Conservation (phyloP, 2,888 invertebrate species). For the Diabrotica balteata region DNA sequence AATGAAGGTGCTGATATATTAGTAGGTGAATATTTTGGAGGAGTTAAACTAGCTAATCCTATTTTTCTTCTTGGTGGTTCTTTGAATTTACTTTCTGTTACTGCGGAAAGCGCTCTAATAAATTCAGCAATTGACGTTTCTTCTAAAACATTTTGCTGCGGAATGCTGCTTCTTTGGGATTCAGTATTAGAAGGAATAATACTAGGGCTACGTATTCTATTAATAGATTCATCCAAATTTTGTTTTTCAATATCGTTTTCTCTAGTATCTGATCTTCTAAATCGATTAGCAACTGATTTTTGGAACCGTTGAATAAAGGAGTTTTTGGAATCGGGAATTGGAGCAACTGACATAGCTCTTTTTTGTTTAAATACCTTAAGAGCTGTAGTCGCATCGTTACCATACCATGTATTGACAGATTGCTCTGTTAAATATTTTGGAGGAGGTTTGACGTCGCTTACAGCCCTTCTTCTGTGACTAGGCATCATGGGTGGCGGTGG, state of each 20-base stretch:
- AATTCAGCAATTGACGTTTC: slow-evolving; percentile 85
- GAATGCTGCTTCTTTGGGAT: slow-evolving; percentile 22
- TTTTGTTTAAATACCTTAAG: slow-evolving; percentile 61
- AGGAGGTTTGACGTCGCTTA: slow-evolving; percentile 66
- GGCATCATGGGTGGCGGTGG: slow-evolving; percentile 18
- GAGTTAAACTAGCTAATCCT: slow-evolving; percentile 62
- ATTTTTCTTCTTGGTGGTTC: slow-evolving; percentile 62
- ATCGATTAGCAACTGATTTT: slow-evolving; percentile 34
- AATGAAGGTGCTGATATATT: slow-evolving; percentile 42
- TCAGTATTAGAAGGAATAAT: slow-evolving; percentile 52
- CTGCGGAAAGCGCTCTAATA: slow-evolving; percentile 76
- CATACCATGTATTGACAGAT: slow-evolving; percentile 72
- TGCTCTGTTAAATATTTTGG: slow-evolving; percentile 52
- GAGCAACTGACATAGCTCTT: slow-evolving; percentile 38
- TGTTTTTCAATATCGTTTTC: slow-evolving; percentile 51
- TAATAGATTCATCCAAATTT: slow-evolving; percentile 25
- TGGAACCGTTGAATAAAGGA: slow-evolving; percentile 36
- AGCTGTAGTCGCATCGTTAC: slow-evolving; percentile 68
- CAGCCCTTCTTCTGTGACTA: slow-evolving; percentile 65
- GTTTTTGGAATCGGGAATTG: slow-evolving; percentile 16
- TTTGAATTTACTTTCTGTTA: slow-evolving; percentile 55
- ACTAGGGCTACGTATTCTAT: slow-evolving; percentile 59
- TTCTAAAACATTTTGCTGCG: slow-evolving; percentile 72
- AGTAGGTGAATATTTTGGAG: slow-evolving; percentile 35
- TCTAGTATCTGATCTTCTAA: slow-evolving; percentile 34